Evolutionary conservation across 2,797 vertebrate genomes (phyloP), one percentile per base, ranked within the genome.

Genomic region (Leucoraja ocellata): DNA sequence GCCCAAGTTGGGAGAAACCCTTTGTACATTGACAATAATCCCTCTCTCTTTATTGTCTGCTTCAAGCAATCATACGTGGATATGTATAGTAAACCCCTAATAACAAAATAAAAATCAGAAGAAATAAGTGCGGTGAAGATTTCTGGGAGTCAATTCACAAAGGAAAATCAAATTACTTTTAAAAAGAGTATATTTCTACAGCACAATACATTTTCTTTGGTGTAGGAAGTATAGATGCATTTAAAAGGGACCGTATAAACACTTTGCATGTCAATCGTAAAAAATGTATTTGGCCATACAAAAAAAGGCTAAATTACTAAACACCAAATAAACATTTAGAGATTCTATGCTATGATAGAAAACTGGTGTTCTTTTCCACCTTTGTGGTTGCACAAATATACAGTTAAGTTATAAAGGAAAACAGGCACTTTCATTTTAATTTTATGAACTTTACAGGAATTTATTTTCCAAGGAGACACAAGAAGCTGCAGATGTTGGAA

Each of bases 1-100:
- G 98, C 96, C 97, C 97, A 98, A 6, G 97, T 97, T 10, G 97
- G 97, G 93, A 97, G 90, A 94, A 98, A 98, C 86, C 97, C 97
- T 96, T 98, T 98, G 94, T 98, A 98, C 0, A 98, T 96, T 93
- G 97, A 97, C 94, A 95, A 93, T 93, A 98, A 96, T n/a, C 97
- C 97, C 95, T 98, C 97, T 2, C 96, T 96, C 92, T 95, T 95
- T 21, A 98, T 95, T 25, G 96, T 96, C 93, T 97, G 97, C 93
- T 97, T 94, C 93, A 98, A 95, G 94, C 97, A 98, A 95, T 97
- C 97, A 74, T 90, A 94, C 7, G 97, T 98, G 36, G 97, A 98
- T 93, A 96, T 97, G 94, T 98, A 98, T 81, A 97, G 94, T 93
- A 97, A 95, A 73, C 97, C 97, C 94, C 97, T 98, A 93, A 65